A percentile compares a stretch with the other conserved stretches of the same genome.
Conservation (phyloP, 2,888 invertebrate genomes). For the Aporophyla nigra region DNA sequence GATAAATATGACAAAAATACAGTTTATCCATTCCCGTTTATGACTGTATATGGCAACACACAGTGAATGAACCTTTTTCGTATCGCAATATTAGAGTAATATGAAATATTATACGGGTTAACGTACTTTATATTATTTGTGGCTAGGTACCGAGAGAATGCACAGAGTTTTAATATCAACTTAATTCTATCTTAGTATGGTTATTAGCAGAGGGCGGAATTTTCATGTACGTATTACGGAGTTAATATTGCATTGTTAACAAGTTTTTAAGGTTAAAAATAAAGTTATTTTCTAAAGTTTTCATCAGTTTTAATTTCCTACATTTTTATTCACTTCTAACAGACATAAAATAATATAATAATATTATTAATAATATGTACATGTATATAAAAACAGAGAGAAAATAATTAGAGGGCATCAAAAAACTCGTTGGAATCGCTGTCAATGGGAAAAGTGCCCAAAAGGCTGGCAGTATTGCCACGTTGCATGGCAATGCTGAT, state of each 20-base stretch:
- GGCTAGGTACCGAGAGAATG: slow-evolving; percentile 52
- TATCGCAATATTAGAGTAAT: slow-evolving; percentile 30
- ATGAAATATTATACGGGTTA: slow-evolving; percentile 22
- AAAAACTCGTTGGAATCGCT: too few relatives aligned
- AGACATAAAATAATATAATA: too few relatives aligned
- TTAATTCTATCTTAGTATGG: slow-evolving; percentile 51
- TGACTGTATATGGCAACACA: slow-evolving; percentile 11
- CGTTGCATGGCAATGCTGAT: too few relatives aligned
- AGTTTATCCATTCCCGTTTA: slow-evolving; percentile 10
- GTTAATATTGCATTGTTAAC: background rate
- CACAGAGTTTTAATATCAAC: slow-evolving; percentile 31
- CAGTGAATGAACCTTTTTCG: slow-evolving; percentile 6
- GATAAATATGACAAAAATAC: slow-evolving; percentile 36
- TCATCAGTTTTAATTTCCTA: too few relatives aligned
- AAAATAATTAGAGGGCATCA: too few relatives aligned
- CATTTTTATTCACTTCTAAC: too few relatives aligned
- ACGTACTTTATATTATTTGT: slow-evolving; percentile 19
- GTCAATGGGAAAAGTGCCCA: too few relatives aligned
- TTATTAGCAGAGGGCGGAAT: slow-evolving; percentile 36
- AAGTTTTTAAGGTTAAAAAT: background rate
- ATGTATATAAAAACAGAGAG: too few relatives aligned
- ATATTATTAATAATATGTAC: too few relatives aligned
- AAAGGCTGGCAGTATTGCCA: too few relatives aligned
- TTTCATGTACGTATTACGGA: background rate
- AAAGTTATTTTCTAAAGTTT: background rate